phyloP scores from a whole-genome alignment of 1,140 invertebrate genomes.

The Thalassaphorura encarpata region DNA sequence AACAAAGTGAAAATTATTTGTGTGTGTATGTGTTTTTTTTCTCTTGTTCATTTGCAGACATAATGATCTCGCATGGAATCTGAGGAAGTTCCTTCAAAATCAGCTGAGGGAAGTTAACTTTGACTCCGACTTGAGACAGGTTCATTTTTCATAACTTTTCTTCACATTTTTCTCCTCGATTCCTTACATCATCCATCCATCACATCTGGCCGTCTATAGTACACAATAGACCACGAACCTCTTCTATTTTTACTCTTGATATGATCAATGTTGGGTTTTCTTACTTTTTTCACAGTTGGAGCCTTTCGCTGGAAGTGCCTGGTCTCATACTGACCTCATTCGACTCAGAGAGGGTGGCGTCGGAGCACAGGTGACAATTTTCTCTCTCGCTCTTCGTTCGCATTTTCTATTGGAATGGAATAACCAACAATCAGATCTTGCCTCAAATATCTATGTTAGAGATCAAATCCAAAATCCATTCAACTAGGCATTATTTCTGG shows the following conservation, averaged over 20 bases:
- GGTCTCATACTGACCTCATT: slow-evolving; percentile 61
- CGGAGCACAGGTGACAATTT: slow-evolving; percentile 35
- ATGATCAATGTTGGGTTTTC: no score
- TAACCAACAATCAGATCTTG: no score
- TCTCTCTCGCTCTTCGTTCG: no score
- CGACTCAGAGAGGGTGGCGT: slow-evolving; percentile 34
- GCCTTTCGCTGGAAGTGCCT: slow-evolving; percentile 66
- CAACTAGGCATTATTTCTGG: no score
- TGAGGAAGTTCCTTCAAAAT: slow-evolving; percentile 38
- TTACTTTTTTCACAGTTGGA: slow-evolving; percentile 53
- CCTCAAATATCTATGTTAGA: no score
- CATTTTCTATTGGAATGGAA: no score
- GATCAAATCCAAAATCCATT: no score
- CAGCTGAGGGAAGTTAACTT: slow-evolving; percentile 38
- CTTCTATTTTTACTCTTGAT: not conserved
- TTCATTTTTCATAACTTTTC: slow-evolving; percentile 25
- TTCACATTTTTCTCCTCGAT: not conserved
- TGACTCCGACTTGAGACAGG: slow-evolving; percentile 33
- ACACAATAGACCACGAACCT: not conserved
- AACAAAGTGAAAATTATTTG: slow-evolving; percentile 1
- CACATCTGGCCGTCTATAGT: not conserved
- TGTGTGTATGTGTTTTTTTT: slow-evolving; percentile 1
- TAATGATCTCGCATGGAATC: slow-evolving; percentile 43
- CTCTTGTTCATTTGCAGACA: slow-evolving; percentile 36
- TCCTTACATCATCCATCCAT: not conserved